Evolutionary conservation across 2,113 vertebrate species (phyloP).

Genomic region (Microcebus ravelobensis): DNA sequence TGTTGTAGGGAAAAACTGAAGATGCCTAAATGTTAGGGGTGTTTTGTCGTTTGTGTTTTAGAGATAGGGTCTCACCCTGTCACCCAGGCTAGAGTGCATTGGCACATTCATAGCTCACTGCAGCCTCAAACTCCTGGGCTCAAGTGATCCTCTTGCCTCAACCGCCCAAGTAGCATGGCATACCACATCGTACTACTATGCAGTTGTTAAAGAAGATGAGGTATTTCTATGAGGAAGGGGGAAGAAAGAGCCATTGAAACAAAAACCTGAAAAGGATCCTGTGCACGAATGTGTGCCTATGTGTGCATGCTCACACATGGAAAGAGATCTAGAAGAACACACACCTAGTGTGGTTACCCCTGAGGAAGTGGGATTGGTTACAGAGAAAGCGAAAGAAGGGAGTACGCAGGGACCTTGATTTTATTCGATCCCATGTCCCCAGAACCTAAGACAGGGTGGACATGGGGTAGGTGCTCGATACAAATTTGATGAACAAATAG

Average conservation of each 20-base stretch:
- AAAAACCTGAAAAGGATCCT: not conserved
- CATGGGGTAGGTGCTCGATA: accelerated
- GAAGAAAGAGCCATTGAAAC: not conserved
- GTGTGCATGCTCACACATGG: not conserved
- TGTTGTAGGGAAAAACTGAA: not conserved
- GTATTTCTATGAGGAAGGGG: not conserved
- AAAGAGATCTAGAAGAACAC: not conserved
- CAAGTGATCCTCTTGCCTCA: too few species aligned
- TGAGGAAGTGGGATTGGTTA: not conserved
- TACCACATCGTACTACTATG: accelerated
- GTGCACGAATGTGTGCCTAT: not conserved
- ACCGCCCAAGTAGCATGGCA: too few species aligned
- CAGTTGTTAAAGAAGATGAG: not conserved
- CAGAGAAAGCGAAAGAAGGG: not conserved
- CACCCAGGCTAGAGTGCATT: too few species aligned
- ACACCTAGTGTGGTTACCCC: not conserved
- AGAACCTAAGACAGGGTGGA: accelerated
- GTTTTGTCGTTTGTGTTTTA: too few species aligned
- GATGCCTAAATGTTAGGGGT: not conserved
- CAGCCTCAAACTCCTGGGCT: too few species aligned
- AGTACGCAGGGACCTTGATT: not conserved
- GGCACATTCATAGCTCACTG: too few species aligned
- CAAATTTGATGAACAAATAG: not conserved
- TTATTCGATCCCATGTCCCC: not conserved
- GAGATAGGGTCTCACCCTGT: too few species aligned